phyloP scores from a whole-genome alignment of 2,888 invertebrate genomes.

The Apamea monoglypha region DNA sequence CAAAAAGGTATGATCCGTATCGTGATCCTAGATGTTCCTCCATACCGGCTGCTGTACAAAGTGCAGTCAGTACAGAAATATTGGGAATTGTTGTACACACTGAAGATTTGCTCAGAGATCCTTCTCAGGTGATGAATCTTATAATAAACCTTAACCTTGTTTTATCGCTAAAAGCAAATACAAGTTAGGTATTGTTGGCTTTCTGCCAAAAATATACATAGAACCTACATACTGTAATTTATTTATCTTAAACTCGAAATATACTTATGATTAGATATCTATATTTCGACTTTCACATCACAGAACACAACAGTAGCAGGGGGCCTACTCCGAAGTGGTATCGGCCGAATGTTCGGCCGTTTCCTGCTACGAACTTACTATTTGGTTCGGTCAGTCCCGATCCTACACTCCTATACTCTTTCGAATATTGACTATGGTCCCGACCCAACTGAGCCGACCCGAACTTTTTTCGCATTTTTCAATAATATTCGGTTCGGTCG shows the following conservation, averaged over 20 bases:
- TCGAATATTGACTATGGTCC: too few relatives aligned
- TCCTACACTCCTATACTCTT: too few relatives aligned
- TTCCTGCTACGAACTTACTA: too few relatives aligned
- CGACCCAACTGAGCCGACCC: too few relatives aligned
- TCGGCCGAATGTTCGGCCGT: too few relatives aligned
- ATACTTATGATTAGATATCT: too few relatives aligned
- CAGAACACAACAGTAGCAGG: not conserved
- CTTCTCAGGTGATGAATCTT: constrained; percentile 91
- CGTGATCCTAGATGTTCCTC: constrained; percentile 95
- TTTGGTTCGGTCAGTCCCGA: too few relatives aligned
- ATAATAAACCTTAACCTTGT: not conserved
- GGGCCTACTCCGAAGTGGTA: too few relatives aligned
- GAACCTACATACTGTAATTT: not conserved
- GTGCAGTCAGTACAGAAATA: constrained; percentile 95
- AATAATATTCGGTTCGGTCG: too few relatives aligned
- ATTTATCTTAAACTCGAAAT: constrained; percentile 21
- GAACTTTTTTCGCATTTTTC: too few relatives aligned
- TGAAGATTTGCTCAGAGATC: constrained; percentile 96
- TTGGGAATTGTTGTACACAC: constrained; percentile 98
- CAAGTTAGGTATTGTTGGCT: not conserved
- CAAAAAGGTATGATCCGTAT: constrained; percentile 93
- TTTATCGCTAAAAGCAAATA: not conserved
- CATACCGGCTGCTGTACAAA: constrained; percentile 95
- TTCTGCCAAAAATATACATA: not conserved
- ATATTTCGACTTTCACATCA: too few relatives aligned